Evolutionary conservation across 1,140 invertebrate genomes (phyloP).

Genomic region (Argopecten irradians): DNA sequence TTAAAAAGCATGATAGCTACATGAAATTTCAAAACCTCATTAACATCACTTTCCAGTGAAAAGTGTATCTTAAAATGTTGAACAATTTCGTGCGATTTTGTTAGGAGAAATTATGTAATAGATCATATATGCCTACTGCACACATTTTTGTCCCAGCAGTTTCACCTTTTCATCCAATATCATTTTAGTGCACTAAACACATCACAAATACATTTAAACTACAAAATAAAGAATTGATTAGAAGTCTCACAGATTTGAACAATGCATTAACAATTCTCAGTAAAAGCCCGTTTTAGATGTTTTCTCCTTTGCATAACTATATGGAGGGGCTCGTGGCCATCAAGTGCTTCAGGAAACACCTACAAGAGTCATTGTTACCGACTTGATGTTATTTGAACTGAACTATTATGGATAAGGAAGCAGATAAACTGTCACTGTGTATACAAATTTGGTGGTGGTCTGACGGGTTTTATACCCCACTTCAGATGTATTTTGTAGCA

Average conservation of each 20-base stretch:
- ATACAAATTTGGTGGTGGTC: neutral
- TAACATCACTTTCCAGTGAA: too few species aligned
- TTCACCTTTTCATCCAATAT: too few species aligned
- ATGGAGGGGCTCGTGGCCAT: neutral
- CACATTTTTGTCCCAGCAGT: too few species aligned
- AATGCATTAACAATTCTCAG: neutral
- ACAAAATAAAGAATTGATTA: too few species aligned
- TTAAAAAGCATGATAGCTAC: too few species aligned
- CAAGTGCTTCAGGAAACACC: neutral
- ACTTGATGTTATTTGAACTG: neutral
- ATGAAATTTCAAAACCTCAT: too few species aligned
- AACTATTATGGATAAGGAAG: neutral
- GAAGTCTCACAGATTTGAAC: neutral
- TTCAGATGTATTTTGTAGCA: neutral
- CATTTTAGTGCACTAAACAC: too few species aligned
- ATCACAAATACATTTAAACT: too few species aligned
- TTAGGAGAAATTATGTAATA: too few species aligned
- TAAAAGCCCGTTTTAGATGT: neutral
- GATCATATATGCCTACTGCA: too few species aligned
- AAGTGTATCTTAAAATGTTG: too few species aligned
- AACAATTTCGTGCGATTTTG: too few species aligned
- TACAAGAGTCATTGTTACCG: neutral
- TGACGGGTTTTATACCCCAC: neutral
- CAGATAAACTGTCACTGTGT: neutral
- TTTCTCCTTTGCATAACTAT: neutral